These are phyloP conservation scores for Ondatra zibethicus DNA, from an alignment of 2,113 vertebrate species.

Conservation along the genomic window DNA sequence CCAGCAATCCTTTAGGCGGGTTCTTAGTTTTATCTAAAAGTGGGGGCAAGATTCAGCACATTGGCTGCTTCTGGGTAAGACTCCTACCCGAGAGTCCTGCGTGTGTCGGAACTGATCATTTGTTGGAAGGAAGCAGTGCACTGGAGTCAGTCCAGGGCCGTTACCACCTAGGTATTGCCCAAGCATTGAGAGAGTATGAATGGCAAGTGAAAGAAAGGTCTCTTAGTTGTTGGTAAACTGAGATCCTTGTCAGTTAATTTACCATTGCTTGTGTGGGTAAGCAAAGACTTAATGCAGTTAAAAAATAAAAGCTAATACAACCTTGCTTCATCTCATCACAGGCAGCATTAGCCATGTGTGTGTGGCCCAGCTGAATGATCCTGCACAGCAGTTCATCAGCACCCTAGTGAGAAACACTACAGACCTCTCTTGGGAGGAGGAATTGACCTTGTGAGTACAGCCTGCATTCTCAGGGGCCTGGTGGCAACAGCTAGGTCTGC, in stretches of 20 bases:
- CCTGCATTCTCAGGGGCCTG: fast-evolving
- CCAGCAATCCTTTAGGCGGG: not conserved
- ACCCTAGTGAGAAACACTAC: constrained; percentile 85
- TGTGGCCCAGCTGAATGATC: constrained; percentile 91
- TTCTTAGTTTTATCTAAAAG: not conserved
- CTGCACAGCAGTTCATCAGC: constrained; percentile 92
- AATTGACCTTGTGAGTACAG: constrained; percentile 94
- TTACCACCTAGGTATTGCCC: no score
- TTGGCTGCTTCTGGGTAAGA: not conserved
- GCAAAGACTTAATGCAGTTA: no score
- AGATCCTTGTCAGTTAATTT: no score
- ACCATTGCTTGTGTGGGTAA: not conserved
- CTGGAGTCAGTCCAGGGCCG: not conserved
- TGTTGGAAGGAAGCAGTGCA: not conserved
- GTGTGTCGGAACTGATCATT: not conserved
- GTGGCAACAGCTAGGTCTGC: not conserved
- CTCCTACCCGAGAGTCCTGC: not conserved
- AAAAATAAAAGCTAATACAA: not conserved
- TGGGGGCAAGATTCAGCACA: not conserved
- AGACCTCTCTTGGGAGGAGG: constrained; percentile 93
- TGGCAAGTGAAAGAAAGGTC: not conserved
- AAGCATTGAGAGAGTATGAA: not conserved
- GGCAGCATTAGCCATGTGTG: constrained; percentile 88
- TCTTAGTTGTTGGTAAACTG: not conserved
- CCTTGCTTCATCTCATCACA: constrained; percentile 74